phyloP scores from a whole-genome alignment of 2,888 invertebrate species.

The Spilosoma lubricipeda region DNA sequence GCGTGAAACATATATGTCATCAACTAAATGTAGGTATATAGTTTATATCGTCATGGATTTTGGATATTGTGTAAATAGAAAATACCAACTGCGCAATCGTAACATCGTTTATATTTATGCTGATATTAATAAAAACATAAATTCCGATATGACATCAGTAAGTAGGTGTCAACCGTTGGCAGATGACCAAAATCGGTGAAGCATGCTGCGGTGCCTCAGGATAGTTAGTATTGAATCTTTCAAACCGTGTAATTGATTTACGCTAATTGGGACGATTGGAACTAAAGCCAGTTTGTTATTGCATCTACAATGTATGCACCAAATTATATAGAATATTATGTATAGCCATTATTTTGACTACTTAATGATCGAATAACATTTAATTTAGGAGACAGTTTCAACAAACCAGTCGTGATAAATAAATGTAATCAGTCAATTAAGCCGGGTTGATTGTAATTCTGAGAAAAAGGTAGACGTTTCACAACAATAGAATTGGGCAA shows the following conservation, averaged over 20 bases:
- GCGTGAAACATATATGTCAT: not conserved
- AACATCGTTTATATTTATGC: constrained; percentile 33
- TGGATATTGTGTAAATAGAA: constrained; percentile 35
- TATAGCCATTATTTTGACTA: constrained; percentile 24
- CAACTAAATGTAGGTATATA: constrained; percentile 13
- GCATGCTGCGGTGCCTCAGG: constrained; percentile 52
- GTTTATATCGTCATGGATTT: constrained; percentile 39
- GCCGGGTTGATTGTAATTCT: constrained; percentile 23
- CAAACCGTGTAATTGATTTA: constrained; percentile 68
- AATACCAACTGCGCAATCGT: constrained; percentile 49
- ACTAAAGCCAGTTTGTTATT: constrained; percentile 56
- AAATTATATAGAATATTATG: constrained; percentile 24
- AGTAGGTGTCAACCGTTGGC: constrained; percentile 63
- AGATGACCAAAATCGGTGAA: constrained; percentile 65
- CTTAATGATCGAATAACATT: constrained; percentile 31
- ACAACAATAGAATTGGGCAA: constrained; percentile 22
- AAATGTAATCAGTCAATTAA: constrained; percentile 38
- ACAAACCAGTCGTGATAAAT: constrained; percentile 21
- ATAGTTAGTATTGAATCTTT: constrained; percentile 54
- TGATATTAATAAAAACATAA: constrained; percentile 60
- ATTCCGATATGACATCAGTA: constrained; percentile 57
- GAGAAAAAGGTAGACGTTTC: constrained; percentile 25
- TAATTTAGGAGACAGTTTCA: constrained; percentile 40
- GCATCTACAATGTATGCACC: constrained; percentile 35
- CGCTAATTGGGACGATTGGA: constrained; percentile 63